Percentiles rank a stretch among this genome's conserved stretches.
These are phyloP conservation scores for Varanus komodoensis DNA, from an alignment of 2,113 vertebrate species.

Conservation along the genomic window DNA sequence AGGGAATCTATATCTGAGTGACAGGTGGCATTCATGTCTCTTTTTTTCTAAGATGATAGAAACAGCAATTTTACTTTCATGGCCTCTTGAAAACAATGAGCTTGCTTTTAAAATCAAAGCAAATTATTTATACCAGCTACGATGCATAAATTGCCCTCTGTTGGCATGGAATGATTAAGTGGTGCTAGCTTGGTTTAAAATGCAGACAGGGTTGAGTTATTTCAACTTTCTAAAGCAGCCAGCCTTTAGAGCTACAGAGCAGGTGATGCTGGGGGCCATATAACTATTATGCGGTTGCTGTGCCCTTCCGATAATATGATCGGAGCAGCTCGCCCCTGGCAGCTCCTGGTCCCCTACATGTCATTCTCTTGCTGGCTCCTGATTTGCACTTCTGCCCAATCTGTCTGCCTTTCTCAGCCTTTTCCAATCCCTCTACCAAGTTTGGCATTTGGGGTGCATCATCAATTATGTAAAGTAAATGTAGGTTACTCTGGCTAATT, in stretches of 20 bases:
- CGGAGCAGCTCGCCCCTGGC: not conserved
- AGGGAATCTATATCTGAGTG: not conserved
- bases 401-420: not conserved
- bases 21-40: not conserved
- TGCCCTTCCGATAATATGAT: too few species aligned
- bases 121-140: conserved; percentile 12
- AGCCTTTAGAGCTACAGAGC: not conserved
- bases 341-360: not conserved
- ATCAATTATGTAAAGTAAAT: not conserved
- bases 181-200: conserved; percentile 14
- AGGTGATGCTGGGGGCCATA: not conserved
- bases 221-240: not conserved
- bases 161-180: not conserved
- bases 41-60: not conserved
- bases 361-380: not conserved
- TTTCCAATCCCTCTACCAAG: not conserved
- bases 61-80: conserved; percentile 6
- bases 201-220: conserved; percentile 4
- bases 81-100: not conserved
- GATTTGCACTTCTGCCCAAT: not conserved
- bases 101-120: not conserved
- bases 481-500: not conserved
- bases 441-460: not conserved
- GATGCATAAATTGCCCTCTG: not conserved
- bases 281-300: too few species aligned